Evolutionary conservation across 2,797 vertebrate genomes (phyloP).

Genomic region (Allobates femoralis): DNA sequence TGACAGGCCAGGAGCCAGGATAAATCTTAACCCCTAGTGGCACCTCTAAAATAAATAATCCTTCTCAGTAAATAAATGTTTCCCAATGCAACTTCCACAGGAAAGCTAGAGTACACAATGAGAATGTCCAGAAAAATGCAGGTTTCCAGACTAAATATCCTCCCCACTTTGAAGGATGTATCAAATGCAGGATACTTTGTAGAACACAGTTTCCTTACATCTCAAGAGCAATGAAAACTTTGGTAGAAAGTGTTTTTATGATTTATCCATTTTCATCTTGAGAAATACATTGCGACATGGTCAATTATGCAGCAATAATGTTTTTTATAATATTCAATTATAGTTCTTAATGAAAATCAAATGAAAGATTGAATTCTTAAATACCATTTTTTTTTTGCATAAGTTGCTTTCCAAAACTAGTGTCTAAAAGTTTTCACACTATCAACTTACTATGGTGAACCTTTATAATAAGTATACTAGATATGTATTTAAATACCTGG

Average conservation of each 20-base stretch:
- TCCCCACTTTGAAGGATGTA: slow-evolving; percentile 24
- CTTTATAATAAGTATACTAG: no score
- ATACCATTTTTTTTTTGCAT: no score
- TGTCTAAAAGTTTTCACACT: no score
- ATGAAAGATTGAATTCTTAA: no score
- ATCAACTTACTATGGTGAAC: no score
- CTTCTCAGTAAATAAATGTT: slow-evolving; percentile 53
- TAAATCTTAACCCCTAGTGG: slow-evolving; percentile 78
- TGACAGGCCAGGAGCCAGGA: slow-evolving; percentile 79
- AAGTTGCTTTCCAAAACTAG: no score
- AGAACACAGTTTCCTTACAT: not conserved
- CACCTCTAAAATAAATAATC: slow-evolving; percentile 65
- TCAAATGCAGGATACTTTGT: not conserved
- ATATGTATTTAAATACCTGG: no score
- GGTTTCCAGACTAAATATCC: slow-evolving; percentile 33
- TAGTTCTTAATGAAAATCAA: not conserved
- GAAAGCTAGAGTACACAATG: slow-evolving; percentile 6
- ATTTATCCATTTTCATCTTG: not conserved
- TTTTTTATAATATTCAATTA: not conserved
- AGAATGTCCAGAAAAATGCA: slow-evolving; percentile 12
- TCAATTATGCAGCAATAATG: not conserved
- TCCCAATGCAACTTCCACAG: slow-evolving; percentile 46
- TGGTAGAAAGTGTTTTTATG: not conserved
- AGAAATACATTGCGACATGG: not conserved
- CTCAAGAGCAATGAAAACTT: not conserved